These are phyloP conservation scores for Sarcophaga bullata DNA, from an alignment of 1,140 invertebrate species.

Conservation along the genomic window DNA sequence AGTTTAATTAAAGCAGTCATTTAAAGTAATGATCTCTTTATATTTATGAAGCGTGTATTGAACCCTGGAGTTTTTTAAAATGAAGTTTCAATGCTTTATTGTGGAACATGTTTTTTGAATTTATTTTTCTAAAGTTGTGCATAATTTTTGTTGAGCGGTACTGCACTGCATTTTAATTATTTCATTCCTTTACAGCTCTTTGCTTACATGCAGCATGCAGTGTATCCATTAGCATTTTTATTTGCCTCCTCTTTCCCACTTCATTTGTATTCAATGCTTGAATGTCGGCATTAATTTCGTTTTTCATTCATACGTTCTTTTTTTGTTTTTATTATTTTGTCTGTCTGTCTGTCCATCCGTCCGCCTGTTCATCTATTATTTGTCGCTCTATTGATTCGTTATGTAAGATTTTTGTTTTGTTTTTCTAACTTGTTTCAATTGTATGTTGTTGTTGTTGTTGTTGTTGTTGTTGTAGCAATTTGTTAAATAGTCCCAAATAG, in stretches of 20 bases:
- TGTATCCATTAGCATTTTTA: background rate
- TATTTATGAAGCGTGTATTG: too few relatives aligned
- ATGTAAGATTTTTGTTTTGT: background rate
- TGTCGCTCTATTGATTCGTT: background rate
- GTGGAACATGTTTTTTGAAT: too few relatives aligned
- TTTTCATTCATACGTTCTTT: background rate
- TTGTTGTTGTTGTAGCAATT: constrained; percentile 1
- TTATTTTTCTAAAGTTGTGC: too few relatives aligned
- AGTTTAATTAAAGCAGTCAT: too few relatives aligned
- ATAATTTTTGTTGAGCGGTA: too few relatives aligned
- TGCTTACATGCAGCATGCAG: background rate
- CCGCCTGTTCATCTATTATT: background rate
- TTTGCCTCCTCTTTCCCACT: background rate
- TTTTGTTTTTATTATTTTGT: background rate
- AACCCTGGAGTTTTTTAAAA: too few relatives aligned
- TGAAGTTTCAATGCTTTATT: too few relatives aligned
- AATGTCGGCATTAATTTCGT: constrained; percentile 2
- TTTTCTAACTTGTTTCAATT: too few relatives aligned
- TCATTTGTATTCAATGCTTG: background rate
- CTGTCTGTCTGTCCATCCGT: background rate
- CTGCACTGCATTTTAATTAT: background rate
- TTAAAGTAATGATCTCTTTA: too few relatives aligned
- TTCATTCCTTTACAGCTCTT: background rate
- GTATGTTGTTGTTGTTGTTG: background rate
- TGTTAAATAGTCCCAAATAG: background rate